Base-by-base conservation (phyloP, 1,140 invertebrate species). In the Listronotus bonariensis region DNA sequence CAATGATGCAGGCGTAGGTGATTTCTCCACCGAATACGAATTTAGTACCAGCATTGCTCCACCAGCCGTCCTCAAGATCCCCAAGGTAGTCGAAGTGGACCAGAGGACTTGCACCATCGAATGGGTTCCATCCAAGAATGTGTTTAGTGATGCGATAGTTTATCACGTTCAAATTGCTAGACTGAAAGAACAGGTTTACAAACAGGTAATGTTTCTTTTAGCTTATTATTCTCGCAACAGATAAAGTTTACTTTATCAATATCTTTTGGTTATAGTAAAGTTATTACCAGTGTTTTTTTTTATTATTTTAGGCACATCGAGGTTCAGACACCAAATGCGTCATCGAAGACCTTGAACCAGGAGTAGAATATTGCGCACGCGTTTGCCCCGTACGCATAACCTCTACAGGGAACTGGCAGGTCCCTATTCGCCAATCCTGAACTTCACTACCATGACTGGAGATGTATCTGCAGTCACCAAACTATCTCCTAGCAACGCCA, bases 1-100 rank as follows among this genome's bases (percentile, higher is more conserved):
- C 55, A 94, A 92, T 78, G 88, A 91, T 75, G 91, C 91, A 40
- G 92, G 93, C 1, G 84, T 88, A 69, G 92, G 93, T 17, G 86
- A 87, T 12, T 92, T 86, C 80, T 92, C 91, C 1, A 82, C 85
- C 54, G 82, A 86, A 17, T 85, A 85, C 71, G 80, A 82, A 49
- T 92, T 88, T 72, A 80, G 80, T 51, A 95, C 92, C n/a, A 83
- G 79, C 49, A 86, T 88, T 69, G 89, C 92, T 20, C 89, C 91
- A 51, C 92, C 92, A 14, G 85, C 88, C 43, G 83, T 88, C 62
- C 81, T 90, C n/a, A 91, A 89, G 84, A 80, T 85, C 48, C 86
- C 88, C 9, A 81, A 84, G 65, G 79, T 87, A 38, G 72, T 78
- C 40, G 82, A 86, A 61, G 76, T 85, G 12, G 76, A 67, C 65